Evolutionary conservation across 2,797 vertebrate species (phyloP), one percentile per base, ranked within the genome.

Genomic region (Myotis pilosus): DNA sequence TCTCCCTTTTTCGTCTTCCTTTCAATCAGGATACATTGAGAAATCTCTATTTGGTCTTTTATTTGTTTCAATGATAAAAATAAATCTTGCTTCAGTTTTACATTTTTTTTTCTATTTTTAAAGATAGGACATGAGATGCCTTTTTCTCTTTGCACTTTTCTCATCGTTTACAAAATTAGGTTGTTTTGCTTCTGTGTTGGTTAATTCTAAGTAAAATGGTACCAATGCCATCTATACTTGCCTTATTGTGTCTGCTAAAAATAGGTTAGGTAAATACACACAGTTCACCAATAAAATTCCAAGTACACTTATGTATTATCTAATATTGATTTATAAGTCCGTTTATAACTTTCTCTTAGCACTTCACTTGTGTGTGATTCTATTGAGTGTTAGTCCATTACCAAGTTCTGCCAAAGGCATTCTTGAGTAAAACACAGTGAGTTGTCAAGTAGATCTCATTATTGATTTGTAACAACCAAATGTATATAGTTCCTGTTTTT

Each of bases 371-470:
- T 72, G 25, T 33, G 8, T 85, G 55, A 47, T 64, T 80, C 57
- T 38, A 57, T 80, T 80, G 80, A 79, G 64, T 88, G 74, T 66
- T n/a, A 89, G 16, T 66, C 74, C 74, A 92, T 95, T 89, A 85
- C 49, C 47, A 74, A 80, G 38, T 60, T 86, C 33, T 38, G n/a
- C 6, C 20, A 80, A 85, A 79, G n/a, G 6, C 8, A 47, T 90
- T 79, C 28, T 53, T 85, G 22, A 83, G 53, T 64, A 85, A 90
- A 90, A 15, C 15, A 28, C 28, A 72, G n/a, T 72, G 28, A 80
- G 36, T 64, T 86, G 28, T 33, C 36, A n/a, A 79, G 53, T 80
- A 79, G 22, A 6, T 90, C 51, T n/a, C 25, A 62, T 72, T 85
- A 86, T 64, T 86, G 81, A 66, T 57, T 66, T 86, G 23, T 30